Evolutionary conservation across 2,888 invertebrate species (phyloP).

Genomic region (Andrena hattorfiana): DNA sequence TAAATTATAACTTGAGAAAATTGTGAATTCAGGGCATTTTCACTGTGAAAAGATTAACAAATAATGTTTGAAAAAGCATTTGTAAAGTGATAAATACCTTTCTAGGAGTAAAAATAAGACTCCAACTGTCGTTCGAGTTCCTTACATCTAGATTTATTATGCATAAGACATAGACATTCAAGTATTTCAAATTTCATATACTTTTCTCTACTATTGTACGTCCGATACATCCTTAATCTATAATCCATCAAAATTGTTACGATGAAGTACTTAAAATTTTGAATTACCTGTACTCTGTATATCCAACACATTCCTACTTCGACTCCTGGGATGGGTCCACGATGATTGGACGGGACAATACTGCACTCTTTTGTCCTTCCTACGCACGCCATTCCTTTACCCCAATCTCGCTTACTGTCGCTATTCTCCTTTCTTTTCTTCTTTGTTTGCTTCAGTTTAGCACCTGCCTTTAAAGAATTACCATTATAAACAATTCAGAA

Average conservation of each 20-base stretch:
- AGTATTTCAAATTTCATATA: no score
- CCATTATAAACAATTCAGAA: constrained; percentile 16
- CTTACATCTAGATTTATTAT: no score
- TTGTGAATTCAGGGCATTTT: not conserved
- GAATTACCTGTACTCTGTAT: constrained; percentile 88
- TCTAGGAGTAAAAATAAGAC: no score
- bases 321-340: constrained; percentile 93
- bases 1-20: no score
- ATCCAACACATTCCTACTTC: constrained; percentile 94
- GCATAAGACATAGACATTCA: no score
- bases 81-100: no score
- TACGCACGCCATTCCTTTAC: constrained; percentile 93
- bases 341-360: constrained; percentile 90
- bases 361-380: constrained; percentile 89
- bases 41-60: no score
- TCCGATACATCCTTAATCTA: not conserved
- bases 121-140: no score
- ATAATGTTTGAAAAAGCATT: no score
- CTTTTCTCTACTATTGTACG: no score
- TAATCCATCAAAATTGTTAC: not conserved
- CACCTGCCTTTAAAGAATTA: constrained; percentile 87
- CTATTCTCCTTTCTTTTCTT: constrained; percentile 86
- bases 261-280: not conserved
- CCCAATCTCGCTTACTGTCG: constrained; percentile 88
- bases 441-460: constrained; percentile 87